Conservation (phyloP, 2,888 invertebrate species). For the Apamea epomidion region DNA sequence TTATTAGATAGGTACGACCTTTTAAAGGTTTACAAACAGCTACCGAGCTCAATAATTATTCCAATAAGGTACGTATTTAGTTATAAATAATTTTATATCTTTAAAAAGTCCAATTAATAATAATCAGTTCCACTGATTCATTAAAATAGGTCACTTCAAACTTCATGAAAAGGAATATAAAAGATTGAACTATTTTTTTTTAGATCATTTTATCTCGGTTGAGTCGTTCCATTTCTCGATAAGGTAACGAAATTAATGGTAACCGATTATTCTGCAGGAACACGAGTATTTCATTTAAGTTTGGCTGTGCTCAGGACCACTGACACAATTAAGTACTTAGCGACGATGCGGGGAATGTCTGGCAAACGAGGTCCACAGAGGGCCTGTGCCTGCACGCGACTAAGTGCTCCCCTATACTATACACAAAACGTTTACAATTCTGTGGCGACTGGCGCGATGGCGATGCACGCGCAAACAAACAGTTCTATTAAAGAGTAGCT, state of each 20-base stretch:
- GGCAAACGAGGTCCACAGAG: slow-evolving; percentile 61
- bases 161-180: slow-evolving; percentile 44
- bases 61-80: neutral
- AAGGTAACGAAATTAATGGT: slow-evolving; percentile 55
- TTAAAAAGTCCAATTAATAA: slow-evolving; percentile 44
- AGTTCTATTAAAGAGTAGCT: slow-evolving; percentile 64
- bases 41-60: neutral
- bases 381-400: slow-evolving; percentile 64
- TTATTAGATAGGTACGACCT: neutral
- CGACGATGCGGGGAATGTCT: slow-evolving; percentile 65
- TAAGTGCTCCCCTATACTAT: slow-evolving; percentile 67
- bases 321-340: slow-evolving; percentile 80
- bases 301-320: slow-evolving; percentile 68
- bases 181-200: slow-evolving; percentile 37
- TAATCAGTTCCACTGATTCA: slow-evolving; percentile 48
- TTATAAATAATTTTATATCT: neutral
- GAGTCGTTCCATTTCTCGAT: slow-evolving; percentile 45
- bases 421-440: slow-evolving; percentile 55
- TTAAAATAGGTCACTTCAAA: slow-evolving; percentile 47
- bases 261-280: slow-evolving; percentile 61
- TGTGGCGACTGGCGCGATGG: slow-evolving; percentile 32
- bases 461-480: slow-evolving; percentile 63
- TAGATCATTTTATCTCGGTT: slow-evolving; percentile 35
- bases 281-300: slow-evolving; percentile 76
- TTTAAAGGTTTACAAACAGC: neutral